Evolutionary conservation across 2,888 invertebrate species (phyloP).

Genomic region (Linhomoeus sp.): DNA sequence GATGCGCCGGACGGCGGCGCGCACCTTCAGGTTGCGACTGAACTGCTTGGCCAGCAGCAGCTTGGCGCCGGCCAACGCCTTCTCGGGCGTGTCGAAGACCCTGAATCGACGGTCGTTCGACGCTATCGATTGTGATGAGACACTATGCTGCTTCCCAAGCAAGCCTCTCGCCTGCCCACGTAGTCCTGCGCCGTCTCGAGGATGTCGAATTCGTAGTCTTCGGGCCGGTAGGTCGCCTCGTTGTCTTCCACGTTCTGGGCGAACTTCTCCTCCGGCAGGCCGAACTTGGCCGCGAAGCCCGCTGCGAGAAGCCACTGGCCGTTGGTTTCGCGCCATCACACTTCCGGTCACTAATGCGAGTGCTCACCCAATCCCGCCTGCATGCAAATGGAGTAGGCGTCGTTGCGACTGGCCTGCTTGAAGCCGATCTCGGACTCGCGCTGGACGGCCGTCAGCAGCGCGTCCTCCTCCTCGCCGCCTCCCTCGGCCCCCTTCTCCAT

Average conservation of each 20-base stretch:
- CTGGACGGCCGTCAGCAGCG: neutral
- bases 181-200: conserved; percentile 58
- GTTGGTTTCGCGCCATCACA: neutral
- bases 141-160: no score
- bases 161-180: conserved; percentile 15
- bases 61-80: conserved; percentile 68
- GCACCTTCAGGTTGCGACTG: conserved; percentile 67
- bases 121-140: neutral
- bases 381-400: conserved; percentile 44
- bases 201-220: conserved; percentile 69
- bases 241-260: conserved; percentile 82
- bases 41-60: conserved; percentile 86
- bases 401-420: conserved; percentile 64
- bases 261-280: conserved; percentile 75
- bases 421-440: conserved; percentile 32
- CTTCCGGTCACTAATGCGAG: conserved; percentile 4
- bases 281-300: conserved; percentile 72
- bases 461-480: conserved; percentile 6
- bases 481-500: neutral
- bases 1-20: conserved; percentile 51
- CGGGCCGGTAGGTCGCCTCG: conserved; percentile 81
- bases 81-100: conserved; percentile 50
- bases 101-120: conserved; percentile 1
- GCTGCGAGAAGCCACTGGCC: conserved; percentile 31
- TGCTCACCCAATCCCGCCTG: conserved; percentile 17